Evolutionary conservation across 2,888 invertebrate species (phyloP), one percentile per base, ranked within the genome.

Genomic region (Leptothorax acervorum): DNA sequence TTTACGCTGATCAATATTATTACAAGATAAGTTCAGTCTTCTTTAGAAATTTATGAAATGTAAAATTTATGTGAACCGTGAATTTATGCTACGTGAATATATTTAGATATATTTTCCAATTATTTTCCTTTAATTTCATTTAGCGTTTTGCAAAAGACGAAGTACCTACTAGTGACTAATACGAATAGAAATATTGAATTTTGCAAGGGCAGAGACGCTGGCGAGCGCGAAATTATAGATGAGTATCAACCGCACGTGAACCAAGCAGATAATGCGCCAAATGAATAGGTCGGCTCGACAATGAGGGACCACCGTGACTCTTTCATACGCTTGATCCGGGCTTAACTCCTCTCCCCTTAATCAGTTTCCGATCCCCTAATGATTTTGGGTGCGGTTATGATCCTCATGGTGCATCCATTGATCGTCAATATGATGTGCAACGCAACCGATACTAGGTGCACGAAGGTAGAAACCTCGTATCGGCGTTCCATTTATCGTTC

Each of bases 281-380:
- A 94, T 94, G 94, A 94, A 94, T 94, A 93, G 94, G 86, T 88
- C 85, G 83, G 88, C 68, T 85, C 90, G 92, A 92, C 92, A 94
- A 92, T 92, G 93, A 92, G 92, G 92, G 92, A 91, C 90, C 92
- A 87, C 89, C 91, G 87, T 92, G 93, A 94, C 94, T 94, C 93
- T 94, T 93, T 93, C 91, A 92, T 91, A 92, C 89, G 88, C 84
- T 83, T 88, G 88, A 88, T 87, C 90, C 86, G 85, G 87, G 91
- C 90, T 92, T 91, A 90, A 91, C 90, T 90, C 90, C 88, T 87
- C 90, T 89, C 88, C 91, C 88, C 91, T 86, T 94, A 93, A 94
- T 94, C 94, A 94, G 94, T 92, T 93, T 90, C 90, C 93, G 92
- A 94, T 93, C 92, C 93, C 93, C 93, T 93, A 93, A 94, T 94